Evolutionary conservation across 2,797 vertebrate species (phyloP), one percentile per base, ranked within the genome.

Genomic region (Erithacus rubecula): DNA sequence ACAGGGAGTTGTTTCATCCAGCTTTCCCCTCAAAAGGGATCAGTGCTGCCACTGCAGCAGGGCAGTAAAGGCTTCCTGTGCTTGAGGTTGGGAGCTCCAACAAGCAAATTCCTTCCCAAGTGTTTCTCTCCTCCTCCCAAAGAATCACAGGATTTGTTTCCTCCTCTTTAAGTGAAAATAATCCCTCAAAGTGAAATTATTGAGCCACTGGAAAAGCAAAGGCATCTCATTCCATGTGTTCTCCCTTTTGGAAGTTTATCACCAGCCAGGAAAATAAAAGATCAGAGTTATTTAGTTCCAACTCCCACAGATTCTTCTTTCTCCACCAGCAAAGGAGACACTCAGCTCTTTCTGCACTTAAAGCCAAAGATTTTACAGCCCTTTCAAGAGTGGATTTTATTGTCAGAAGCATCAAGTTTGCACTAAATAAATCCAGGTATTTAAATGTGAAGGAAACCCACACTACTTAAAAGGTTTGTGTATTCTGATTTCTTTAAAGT

Each of bases 21-120:
- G 6, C 7, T 9, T 19, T 11, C 3, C 7, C 1, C 49, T 64
- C 1, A 15, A 69, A 32, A 6, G 2, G 12, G 12, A 22, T 23
- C 64, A 51, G 1, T 39, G 47, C 30, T 74, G 36, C 44, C 58
- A 37, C 11, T 5, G 46, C 6, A 44, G 23, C 34, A 37, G 58
- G 34, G 12, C 63, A 79, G 15, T 2, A 15, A 49, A 3, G 9
- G 29, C 22, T 75, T 51, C 17, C 41, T 32, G 8, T 2, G 63
- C 29, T 1, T 11, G 17, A 68, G 34, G 24, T 46, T 37, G 51
- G 51, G 27, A 52, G 51, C 27, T 29, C 27, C 27, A 30, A 19
- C 6, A 52, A 30, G 10, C 51, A 30, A 52, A 52, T 11, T 47
- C 34, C 34, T 29, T 23, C 32, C 43, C 9, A 12, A 34, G 17